Conservation (phyloP, 2,113 vertebrate genomes). For the Peucedramus taeniatus region DNA sequence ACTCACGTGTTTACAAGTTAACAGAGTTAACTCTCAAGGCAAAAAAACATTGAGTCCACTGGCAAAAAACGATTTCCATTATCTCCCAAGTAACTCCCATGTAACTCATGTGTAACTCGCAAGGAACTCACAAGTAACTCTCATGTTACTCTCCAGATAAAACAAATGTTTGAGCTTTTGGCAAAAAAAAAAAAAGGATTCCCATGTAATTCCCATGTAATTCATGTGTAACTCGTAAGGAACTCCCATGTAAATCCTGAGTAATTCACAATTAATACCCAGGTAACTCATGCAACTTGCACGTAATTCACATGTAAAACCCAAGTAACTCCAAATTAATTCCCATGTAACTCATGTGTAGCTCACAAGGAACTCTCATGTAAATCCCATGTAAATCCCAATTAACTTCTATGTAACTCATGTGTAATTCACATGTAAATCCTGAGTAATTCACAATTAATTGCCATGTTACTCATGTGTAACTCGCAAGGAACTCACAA, state of each 20-base stretch:
- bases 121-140: not conserved
- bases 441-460: not conserved
- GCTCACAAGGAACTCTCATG: not conserved
- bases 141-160: not conserved
- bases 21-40: too few species aligned
- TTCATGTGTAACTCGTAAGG: too few species aligned
- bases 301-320: too few species aligned
- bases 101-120: not conserved
- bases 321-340: not conserved
- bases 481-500: not conserved
- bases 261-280: not conserved
- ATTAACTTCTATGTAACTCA: too few species aligned
- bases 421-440: too few species aligned
- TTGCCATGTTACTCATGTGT: not conserved
- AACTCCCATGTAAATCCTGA: not conserved
- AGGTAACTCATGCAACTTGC: not conserved
- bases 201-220: not conserved
- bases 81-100: not conserved
- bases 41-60: accelerated
- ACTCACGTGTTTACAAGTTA: not conserved
- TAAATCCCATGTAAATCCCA: not conserved
- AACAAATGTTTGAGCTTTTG: not conserved
- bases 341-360: too few species aligned
- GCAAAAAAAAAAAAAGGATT: not conserved
- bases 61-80: not conserved